These are phyloP conservation scores for Lichenostomus cassidix DNA, from an alignment of 2,113 vertebrate genomes.

Conservation along the genomic window DNA sequence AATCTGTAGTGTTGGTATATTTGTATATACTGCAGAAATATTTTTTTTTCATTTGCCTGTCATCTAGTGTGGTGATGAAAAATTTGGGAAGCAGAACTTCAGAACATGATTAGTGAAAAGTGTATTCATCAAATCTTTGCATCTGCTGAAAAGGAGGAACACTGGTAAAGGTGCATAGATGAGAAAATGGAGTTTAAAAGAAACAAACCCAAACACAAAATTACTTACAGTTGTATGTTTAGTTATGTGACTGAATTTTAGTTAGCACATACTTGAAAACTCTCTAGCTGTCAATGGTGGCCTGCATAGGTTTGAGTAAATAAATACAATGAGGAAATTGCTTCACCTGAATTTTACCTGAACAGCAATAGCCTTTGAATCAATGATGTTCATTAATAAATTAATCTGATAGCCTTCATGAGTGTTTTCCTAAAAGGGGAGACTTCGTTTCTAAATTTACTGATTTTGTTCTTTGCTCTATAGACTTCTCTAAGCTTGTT, in stretches of 20 bases:
- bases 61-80: not conserved
- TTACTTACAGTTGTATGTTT: not conserved
- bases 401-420: not conserved
- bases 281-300: not conserved
- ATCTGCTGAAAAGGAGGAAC: not conserved
- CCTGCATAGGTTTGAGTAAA: not conserved
- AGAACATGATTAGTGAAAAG: not conserved
- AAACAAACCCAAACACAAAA: not conserved
- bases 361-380: not conserved
- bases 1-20: not conserved
- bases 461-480: not conserved
- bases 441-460: not conserved
- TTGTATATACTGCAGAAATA: fast-evolving
- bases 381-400: not conserved
- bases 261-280: not conserved
- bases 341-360: not conserved
- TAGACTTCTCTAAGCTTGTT: not conserved
- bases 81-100: not conserved
- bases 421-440: not conserved
- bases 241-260: not conserved
- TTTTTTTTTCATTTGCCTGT: not conserved
- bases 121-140: not conserved
- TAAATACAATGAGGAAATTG: not conserved
- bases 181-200: not conserved
- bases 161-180: not conserved